Conservation (phyloP, 2,797 vertebrate genomes). For the Crax fasciolata region DNA sequence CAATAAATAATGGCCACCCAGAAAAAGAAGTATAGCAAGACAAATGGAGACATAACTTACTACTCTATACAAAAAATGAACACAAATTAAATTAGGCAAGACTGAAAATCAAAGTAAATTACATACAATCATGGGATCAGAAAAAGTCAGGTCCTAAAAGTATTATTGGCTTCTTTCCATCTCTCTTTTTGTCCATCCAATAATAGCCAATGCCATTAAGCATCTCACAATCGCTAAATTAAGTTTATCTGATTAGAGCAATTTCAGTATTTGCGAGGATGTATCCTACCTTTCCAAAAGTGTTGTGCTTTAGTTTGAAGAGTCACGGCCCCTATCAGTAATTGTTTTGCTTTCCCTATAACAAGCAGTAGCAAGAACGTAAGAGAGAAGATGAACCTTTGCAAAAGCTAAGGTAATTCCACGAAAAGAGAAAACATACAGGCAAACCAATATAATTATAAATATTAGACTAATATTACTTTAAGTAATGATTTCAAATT, state of each 20-base stretch:
- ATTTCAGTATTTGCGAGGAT: neutral
- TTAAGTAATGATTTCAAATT: neutral
- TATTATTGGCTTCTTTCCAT: slow-evolving; percentile 22
- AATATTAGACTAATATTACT: neutral
- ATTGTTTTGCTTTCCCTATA: slow-evolving; percentile 37
- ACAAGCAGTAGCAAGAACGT: slow-evolving; percentile 29
- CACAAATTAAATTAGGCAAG: slow-evolving; percentile 32
- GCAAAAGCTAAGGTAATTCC: neutral
- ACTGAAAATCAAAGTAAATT: slow-evolving; percentile 46
- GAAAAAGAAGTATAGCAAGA: neutral
- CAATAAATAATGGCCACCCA: slow-evolving; percentile 11
- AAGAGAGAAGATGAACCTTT: slow-evolving; percentile 28
- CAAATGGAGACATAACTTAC: neutral
- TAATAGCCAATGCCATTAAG: slow-evolving; percentile 6
- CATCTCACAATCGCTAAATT: neutral
- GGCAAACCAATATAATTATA: neutral
- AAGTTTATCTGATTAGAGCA: slow-evolving; percentile 8
- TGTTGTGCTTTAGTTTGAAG: neutral
- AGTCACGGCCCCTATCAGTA: neutral
- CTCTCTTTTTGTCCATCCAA: neutral
- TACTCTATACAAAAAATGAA: neutral
- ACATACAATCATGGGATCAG: neutral
- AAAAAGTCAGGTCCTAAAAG: neutral
- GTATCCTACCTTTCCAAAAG: neutral
- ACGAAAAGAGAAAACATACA: neutral